Evolutionary conservation across 2,113 vertebrate genomes (phyloP).

Genomic region (Cyanoramphus novaezelandiae): DNA sequence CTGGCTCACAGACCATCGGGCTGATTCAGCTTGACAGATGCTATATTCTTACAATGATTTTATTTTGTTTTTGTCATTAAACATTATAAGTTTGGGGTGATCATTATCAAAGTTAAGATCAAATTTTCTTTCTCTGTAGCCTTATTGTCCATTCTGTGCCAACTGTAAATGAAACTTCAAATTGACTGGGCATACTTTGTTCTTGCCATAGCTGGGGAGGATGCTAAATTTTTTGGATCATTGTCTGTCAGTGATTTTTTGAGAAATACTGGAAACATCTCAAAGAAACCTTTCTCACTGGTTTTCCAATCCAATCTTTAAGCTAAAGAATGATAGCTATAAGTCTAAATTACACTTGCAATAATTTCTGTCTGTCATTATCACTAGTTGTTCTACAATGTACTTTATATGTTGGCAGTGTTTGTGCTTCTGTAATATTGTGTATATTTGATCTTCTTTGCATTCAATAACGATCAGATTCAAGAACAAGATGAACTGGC

Average conservation of each 20-base stretch:
- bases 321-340: neutral
- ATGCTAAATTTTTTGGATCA: neutral
- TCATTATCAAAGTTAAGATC: constrained; percentile 1
- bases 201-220: neutral
- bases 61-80: constrained; percentile 33
- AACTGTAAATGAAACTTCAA: neutral
- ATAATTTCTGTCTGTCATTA: neutral
- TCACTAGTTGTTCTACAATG: neutral
- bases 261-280: neutral
- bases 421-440: neutral
- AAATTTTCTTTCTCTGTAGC: neutral
- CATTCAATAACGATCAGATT: constrained; percentile 3
- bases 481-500: constrained; percentile 38
- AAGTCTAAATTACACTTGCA: neutral
- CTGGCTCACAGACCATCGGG: neutral
- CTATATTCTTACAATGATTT: neutral
- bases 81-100: neutral
- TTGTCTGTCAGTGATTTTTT: constrained; percentile 2
- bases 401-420: neutral
- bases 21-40: constrained; percentile 19
- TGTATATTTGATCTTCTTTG: constrained; percentile 31
- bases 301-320: neutral
- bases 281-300: neutral
- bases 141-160: neutral
- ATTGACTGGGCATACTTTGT: neutral